These are phyloP conservation scores for Mesocricetus auratus DNA, from an alignment of 2,113 vertebrate genomes.

Conservation along the genomic window DNA sequence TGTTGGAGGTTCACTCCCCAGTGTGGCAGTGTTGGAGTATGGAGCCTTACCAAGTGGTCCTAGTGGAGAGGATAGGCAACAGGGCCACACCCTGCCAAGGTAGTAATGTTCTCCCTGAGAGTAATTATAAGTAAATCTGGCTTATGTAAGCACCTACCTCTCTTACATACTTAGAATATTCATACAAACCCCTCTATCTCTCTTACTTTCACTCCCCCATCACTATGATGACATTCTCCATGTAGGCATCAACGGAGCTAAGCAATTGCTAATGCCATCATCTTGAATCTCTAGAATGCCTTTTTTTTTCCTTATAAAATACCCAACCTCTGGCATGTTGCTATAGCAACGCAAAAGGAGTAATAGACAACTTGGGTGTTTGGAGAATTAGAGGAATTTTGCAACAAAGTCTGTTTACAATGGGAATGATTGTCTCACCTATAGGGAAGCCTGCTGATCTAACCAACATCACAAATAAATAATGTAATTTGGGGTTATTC, in stretches of 20 bases:
- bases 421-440: background rate
- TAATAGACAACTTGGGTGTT: background rate
- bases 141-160: background rate
- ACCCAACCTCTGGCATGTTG: background rate
- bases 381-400: background rate
- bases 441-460: background rate
- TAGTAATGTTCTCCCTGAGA: background rate
- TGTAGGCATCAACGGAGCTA: background rate
- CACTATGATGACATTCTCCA: background rate
- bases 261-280: background rate
- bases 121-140: background rate
- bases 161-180: background rate
- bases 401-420: background rate
- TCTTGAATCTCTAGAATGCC: background rate
- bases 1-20: background rate
- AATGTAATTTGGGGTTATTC: constrained; percentile 1
- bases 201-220: background rate
- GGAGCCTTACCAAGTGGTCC: background rate
- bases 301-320: background rate
- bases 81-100: background rate
- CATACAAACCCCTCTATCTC: background rate
- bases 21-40: background rate
- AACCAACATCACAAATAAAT: background rate
- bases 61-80: background rate
- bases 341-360: background rate